Base-by-base conservation (phyloP, 1,140 invertebrate species). In the Macrotrachela quadricornifera region DNA sequence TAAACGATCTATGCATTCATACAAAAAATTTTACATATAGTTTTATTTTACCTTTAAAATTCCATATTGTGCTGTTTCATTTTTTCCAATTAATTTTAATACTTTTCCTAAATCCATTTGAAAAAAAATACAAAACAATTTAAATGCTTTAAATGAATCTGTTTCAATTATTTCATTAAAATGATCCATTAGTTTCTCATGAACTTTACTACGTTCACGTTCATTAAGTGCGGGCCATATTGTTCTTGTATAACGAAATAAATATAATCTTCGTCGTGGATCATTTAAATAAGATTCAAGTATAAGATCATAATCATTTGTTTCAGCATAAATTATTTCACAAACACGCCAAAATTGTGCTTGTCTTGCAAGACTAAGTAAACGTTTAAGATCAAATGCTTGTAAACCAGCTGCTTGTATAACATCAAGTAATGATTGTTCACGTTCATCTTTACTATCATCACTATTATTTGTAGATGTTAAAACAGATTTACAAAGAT, bases 361-460 rank as follows among this genome's bases (percentile, higher is more conserved):
- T 57, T 73, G 67, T 58, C 76, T 71, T 10, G 77, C 75, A 48
- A 77, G 69, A 57, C 72, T 67, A 8, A 81, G 60, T 13, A 81
- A 66, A 57, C 69, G 67, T 17, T 73, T 64, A 51, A 70, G 66
- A 49, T 75, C 69, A 70, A 78, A 78, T 62, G 78, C 75, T 18
- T 68, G 63, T 6, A 83, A 61, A 57, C 79, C 80, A 45, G 79
- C 77, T 53, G 51, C 38, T 17, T 47, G 36, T 17, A 53, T 3
- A 53, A 38, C 15, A 63, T 82, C 79, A 49, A 86, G 65, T 62
- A 85, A 71, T 8, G 82, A 80, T 60, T 81, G 81, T 64, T 88
- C 82, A 47, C 81, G 71, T 61, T 85, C 82, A 57, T 78, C 76
- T 51, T 76, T 71, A 46, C 76, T 69, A 42, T 74, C 69, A 30